Evolutionary conservation across 2,888 invertebrate genomes (phyloP).

Genomic region (Antheraea yamamai): DNA sequence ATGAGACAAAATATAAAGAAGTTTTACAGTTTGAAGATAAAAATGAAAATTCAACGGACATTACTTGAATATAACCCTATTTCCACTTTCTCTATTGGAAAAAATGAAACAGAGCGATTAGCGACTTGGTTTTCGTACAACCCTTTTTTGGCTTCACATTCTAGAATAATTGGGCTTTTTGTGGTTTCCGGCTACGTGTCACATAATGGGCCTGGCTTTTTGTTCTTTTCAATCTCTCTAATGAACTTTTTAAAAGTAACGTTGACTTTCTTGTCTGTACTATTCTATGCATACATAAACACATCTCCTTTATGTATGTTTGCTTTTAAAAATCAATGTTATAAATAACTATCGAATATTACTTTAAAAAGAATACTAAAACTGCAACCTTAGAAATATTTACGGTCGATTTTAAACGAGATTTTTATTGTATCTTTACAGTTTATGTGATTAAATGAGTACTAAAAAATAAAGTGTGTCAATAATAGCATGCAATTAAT

Average conservation of each 20-base stretch:
- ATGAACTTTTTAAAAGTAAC: constrained; percentile 49
- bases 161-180: constrained; percentile 74
- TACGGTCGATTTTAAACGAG: background rate
- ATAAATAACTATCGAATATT: background rate
- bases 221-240: constrained; percentile 62
- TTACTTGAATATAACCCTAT: constrained; percentile 26
- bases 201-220: constrained; percentile 65
- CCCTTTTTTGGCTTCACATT: constrained; percentile 70
- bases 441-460: too few relatives aligned
- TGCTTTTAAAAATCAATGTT: background rate
- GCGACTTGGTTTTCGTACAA: constrained; percentile 61
- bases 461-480: too few relatives aligned
- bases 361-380: background rate
- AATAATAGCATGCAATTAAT: too few relatives aligned
- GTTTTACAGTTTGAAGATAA: background rate
- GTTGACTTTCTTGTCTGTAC: constrained; percentile 35
- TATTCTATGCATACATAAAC: background rate
- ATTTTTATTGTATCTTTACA: too few relatives aligned
- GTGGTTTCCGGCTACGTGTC: constrained; percentile 67
- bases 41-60: constrained; percentile 18
- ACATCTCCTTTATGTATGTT: background rate
- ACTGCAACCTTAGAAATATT: background rate
- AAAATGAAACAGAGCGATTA: constrained; percentile 56
- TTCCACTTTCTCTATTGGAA: constrained; percentile 40
- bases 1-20: background rate